Conservation (phyloP, 1,140 invertebrate species). For the Forficula auricularia region DNA sequence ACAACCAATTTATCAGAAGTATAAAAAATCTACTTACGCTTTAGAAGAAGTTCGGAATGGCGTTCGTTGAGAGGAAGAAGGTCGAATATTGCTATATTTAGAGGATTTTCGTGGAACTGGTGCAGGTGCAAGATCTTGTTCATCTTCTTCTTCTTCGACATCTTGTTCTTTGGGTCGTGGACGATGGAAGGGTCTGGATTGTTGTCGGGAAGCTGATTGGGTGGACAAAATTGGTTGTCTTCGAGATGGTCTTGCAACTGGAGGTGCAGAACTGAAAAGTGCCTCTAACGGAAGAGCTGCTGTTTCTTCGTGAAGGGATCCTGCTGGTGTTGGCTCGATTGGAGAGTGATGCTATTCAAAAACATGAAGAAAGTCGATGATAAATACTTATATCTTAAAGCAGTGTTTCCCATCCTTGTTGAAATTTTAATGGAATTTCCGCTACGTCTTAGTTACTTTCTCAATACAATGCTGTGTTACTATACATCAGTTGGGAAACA, state of each 20-base stretch:
- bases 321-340: conserved; percentile 41
- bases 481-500: too few species aligned
- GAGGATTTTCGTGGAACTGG: conserved; percentile 17
- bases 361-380: too few species aligned
- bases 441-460: too few species aligned
- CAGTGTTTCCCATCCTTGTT: too few species aligned
- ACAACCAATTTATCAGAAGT: too few species aligned
- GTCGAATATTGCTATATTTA: not conserved
- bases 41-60: too few species aligned
- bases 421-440: too few species aligned
- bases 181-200: conserved; percentile 1
- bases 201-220: not conserved
- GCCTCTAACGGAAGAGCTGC: conserved; percentile 27
- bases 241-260: conserved; percentile 29
- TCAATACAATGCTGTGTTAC: too few species aligned
- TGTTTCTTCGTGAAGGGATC: conserved; percentile 34
- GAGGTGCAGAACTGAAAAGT: conserved; percentile 24
- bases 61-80: not conserved
- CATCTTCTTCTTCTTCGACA: conserved; percentile 19
- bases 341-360: conserved; percentile 25
- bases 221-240: conserved; percentile 23
- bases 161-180: conserved; percentile 21
- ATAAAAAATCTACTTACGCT: too few species aligned
- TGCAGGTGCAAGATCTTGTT: conserved; percentile 17
- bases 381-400: too few species aligned